These are phyloP conservation scores for Macroglossus sobrinus DNA, from an alignment of 2,113 vertebrate genomes.

Conservation along the genomic window DNA sequence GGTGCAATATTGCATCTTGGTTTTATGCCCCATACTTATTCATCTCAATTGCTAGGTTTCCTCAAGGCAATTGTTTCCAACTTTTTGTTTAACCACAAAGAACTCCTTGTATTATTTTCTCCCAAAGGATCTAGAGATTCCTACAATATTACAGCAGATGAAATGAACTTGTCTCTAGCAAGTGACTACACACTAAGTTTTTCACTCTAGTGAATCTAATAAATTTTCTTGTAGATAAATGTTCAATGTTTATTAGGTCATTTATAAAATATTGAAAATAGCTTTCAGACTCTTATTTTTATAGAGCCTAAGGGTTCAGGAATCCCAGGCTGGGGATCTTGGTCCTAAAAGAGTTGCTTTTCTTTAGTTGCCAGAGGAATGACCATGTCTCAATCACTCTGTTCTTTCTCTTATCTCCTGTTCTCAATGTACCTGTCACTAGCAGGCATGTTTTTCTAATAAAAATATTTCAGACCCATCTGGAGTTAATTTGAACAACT, in stretches of 20 bases:
- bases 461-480: not conserved
- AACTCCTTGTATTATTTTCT: not conserved
- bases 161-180: not conserved
- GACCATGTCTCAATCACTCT: not conserved
- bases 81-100: not conserved
- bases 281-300: not conserved
- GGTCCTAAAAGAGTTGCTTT: not conserved
- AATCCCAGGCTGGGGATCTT: not conserved
- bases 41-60: not conserved
- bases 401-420: not conserved
- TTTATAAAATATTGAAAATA: conserved; percentile 1
- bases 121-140: not conserved
- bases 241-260: not conserved
- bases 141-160: not conserved
- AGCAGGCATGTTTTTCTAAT: not conserved
- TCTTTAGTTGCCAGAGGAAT: not conserved
- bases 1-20: not conserved
- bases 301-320: not conserved
- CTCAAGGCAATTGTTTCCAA: not conserved
- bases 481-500: not conserved
- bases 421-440: not conserved
- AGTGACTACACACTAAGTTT: not conserved
- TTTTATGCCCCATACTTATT: not conserved
- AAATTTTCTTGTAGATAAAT: not conserved
- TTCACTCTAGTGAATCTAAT: not conserved